Conservation (phyloP, 2,888 invertebrate species). For the Andrena bucephala region DNA sequence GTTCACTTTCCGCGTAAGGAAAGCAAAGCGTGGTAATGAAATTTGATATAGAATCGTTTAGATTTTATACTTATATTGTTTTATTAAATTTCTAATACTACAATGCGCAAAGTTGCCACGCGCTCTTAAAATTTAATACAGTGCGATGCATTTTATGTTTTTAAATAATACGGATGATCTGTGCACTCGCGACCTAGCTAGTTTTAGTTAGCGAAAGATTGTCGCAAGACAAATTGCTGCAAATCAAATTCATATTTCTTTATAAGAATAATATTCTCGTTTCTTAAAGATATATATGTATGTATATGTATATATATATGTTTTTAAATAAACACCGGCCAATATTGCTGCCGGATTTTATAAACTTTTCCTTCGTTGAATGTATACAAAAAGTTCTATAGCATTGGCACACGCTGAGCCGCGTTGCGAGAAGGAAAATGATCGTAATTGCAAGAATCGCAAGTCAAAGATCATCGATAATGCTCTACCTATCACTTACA, state of each 20-base stretch:
- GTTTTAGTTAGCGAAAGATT: constrained; percentile 1
- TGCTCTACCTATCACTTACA: constrained; percentile 49
- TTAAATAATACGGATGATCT: constrained; percentile 41
- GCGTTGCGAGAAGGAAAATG: not conserved
- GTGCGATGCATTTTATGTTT: constrained; percentile 50
- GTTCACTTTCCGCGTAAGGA: constrained; percentile 22
- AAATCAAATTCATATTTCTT: not conserved
- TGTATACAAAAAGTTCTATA: not conserved
- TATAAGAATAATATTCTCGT: constrained; percentile 3
- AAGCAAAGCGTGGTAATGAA: constrained; percentile 38
- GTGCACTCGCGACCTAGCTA: constrained; percentile 28
- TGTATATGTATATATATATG: not conserved
- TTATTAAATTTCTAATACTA: constrained; percentile 70
- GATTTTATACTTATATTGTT: constrained; percentile 43
- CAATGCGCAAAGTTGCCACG: constrained; percentile 38
- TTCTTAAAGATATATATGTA: not conserved
- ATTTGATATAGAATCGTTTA: constrained; percentile 31
- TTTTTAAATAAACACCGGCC: constrained; percentile 3
- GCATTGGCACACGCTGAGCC: not conserved
- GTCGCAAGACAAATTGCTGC: not conserved
- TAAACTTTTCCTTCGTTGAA: not conserved
- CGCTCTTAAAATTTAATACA: constrained; percentile 54
- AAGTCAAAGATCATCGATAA: constrained; percentile 37
- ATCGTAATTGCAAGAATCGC: constrained; percentile 28
- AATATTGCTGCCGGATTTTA: constrained; percentile 8